These are phyloP conservation scores for Megalopta genalis DNA, from an alignment of 1,140 invertebrate species.

Conservation along the genomic window DNA sequence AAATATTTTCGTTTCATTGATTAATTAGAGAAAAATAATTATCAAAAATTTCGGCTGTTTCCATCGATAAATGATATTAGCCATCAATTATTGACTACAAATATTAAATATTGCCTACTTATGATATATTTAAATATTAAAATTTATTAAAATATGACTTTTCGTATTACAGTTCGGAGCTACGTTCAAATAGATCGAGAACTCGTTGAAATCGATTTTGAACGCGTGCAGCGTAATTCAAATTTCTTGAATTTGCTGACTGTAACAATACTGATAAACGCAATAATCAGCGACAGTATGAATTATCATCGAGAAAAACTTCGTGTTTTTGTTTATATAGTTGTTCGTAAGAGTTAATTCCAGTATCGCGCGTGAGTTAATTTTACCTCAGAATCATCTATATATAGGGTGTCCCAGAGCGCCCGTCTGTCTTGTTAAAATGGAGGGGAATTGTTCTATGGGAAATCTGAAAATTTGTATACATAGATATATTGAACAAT, in stretches of 20 bases:
- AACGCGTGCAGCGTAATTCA: slow-evolving; percentile 11
- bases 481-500: no score
- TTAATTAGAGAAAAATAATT: no score
- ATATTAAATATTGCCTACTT: no score
- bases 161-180: background rate
- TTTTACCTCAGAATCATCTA: slow-evolving; percentile 47
- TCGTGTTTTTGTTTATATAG: slow-evolving; percentile 41
- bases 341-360: slow-evolving; percentile 52
- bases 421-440: no score
- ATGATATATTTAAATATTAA: background rate
- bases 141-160: slow-evolving; percentile 6
- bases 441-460: no score
- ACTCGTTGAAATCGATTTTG: background rate
- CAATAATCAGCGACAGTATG: slow-evolving; percentile 14
- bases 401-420: background rate
- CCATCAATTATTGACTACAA: no score
- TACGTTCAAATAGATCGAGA: background rate
- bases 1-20: no score
- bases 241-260: background rate
- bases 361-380: slow-evolving; percentile 57
- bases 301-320: slow-evolving; percentile 47
- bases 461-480: no score
- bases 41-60: no score
- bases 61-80: no score
- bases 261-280: slow-evolving; percentile 20